Conservation (phyloP, 2,888 invertebrate genomes). For the Drosophila rellima region DNA sequence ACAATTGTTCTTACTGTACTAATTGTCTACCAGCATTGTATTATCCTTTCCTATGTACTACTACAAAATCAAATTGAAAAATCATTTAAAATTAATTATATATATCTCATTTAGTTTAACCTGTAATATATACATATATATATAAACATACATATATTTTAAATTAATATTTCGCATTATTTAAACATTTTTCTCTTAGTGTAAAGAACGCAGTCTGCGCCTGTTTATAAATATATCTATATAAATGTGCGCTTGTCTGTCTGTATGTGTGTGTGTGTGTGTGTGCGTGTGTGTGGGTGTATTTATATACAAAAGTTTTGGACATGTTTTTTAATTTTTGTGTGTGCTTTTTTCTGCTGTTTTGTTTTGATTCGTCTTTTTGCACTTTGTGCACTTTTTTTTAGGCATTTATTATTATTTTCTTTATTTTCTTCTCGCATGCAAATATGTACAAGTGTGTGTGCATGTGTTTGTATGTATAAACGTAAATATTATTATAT, state of each 20-base stretch:
- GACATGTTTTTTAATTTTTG: constrained; percentile 44
- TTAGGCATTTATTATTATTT: constrained; percentile 14
- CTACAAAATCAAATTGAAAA: too few species aligned
- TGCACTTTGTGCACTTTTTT: constrained; percentile 30
- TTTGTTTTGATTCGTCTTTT: constrained; percentile 22
- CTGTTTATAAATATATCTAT: constrained; percentile 17
- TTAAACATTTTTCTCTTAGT: not conserved
- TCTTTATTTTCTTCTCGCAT: constrained; percentile 18
- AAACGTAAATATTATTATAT: constrained; percentile 20
- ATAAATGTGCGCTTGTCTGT: not conserved
- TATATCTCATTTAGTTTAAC: too few species aligned
- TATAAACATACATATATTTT: too few species aligned
- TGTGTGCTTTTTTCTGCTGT: constrained; percentile 10
- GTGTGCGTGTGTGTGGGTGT: constrained; percentile 8
- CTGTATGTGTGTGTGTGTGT: constrained; percentile 24
- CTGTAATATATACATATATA: too few species aligned
- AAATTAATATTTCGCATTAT: not conserved
- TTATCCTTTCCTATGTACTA: too few species aligned
- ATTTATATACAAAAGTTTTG: constrained; percentile 47
- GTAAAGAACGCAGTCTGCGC: constrained; percentile 8
- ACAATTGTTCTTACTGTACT: too few species aligned
- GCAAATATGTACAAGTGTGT: not conserved
- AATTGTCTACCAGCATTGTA: too few species aligned
- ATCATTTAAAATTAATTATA: too few species aligned
- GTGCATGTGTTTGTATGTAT: not conserved